These are phyloP conservation scores for Athalia circularis DNA, from an alignment of 2,888 invertebrate species.

Conservation along the genomic window DNA sequence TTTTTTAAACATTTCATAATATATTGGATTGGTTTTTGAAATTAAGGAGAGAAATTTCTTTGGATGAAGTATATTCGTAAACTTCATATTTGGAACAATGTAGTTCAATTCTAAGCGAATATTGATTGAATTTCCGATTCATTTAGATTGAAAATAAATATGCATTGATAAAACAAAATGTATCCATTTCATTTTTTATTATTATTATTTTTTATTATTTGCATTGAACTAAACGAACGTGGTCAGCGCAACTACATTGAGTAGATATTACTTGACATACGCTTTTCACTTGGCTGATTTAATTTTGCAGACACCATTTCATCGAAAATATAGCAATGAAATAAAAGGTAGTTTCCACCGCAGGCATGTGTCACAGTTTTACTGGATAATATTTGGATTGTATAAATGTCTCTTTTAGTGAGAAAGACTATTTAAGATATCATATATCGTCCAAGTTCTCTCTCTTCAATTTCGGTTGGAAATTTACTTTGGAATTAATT, in stretches of 20 bases:
- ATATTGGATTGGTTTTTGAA: constrained; percentile 5
- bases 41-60: constrained; percentile 16
- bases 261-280: not conserved
- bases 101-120: not conserved
- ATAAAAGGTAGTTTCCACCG: not conserved
- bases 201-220: not conserved
- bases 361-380: no score
- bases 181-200: not conserved
- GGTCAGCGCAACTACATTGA: no score
- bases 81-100: constrained; percentile 13
- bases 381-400: no score
- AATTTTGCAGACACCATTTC: constrained; percentile 14
- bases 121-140: constrained; percentile 8
- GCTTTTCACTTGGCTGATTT: not conserved
- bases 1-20: constrained; percentile 16
- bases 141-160: not conserved
- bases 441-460: not conserved
- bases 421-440: not conserved
- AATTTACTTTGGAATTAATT: not conserved
- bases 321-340: not conserved
- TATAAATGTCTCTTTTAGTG: not conserved
- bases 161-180: constrained; percentile 9
- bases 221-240: not conserved
- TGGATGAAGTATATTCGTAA: not conserved
- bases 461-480: constrained; percentile 1